Base-by-base conservation (phyloP, 2,888 invertebrate genomes). In the Lasioglossum zephyrum region DNA sequence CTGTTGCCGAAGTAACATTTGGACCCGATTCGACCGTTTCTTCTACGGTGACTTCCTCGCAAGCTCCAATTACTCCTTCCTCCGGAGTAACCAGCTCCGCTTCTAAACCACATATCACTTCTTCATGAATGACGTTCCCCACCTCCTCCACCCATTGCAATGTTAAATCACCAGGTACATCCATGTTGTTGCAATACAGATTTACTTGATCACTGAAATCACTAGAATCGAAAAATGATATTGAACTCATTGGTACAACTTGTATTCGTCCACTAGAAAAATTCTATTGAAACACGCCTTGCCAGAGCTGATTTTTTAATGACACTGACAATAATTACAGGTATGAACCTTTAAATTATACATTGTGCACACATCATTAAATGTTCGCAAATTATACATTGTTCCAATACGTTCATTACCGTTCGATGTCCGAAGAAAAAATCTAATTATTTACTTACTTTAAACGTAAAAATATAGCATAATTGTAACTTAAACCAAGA, bases 101-200 rank as follows among this genome's bases (percentile, higher is more conserved):
- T 89, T 96, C 96, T 53, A 96, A 95, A 72, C 95, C 96, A 90
- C 96, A 96, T 92, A 96, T 96, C 9, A 96, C 96, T 90, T 96
- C 96, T 85, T 96, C 96, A 79, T 95, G 95, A 87, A 95, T 94
- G 2, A 95, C 95, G 63, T 95, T 94, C 0, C 95, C 95, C 5
- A 95, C 95, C 88, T 94, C 95, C 82, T 94, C 94, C 49, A 94
- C 94, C 95, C 95, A 95, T 87, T 95, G 95, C 41, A 95, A 87
- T 47, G 95, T 92, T 78, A 95, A 88, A 89, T 95, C 95, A 44
- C 92, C 93, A 49, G 92, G 79, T 26, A 93, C 94, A 84, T 95
- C 95, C 95, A 95, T 95, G 78, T 89, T 91, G 63, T 47, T 77
- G 2, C 47, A 77, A 73, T 81, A 75, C 66, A 60, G 44, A 79